Conservation (phyloP, 2,113 vertebrate species). For the Irena cyanogastra region DNA sequence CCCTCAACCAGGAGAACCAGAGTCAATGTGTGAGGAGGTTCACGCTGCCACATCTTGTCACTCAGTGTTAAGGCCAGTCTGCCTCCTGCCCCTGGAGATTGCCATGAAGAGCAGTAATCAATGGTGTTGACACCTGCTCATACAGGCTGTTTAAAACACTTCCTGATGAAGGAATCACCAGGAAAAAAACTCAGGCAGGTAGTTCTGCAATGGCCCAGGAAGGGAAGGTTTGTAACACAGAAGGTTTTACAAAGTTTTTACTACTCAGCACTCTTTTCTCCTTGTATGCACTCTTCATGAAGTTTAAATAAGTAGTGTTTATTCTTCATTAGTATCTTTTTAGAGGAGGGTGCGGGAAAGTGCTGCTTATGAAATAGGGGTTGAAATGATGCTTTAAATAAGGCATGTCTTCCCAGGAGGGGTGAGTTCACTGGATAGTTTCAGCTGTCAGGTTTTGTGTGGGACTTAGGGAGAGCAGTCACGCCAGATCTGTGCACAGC, state of each 20-base stretch:
- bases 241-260: neutral
- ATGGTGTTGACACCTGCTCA: neutral
- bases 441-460: neutral
- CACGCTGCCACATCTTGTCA: neutral
- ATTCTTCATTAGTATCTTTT: neutral
- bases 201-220: neutral
- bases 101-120: neutral
- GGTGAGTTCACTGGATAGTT: neutral
- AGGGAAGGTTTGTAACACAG: neutral
- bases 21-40: neutral
- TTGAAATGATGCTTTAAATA: neutral
- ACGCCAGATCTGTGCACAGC: fast-evolving
- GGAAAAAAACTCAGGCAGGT: neutral
- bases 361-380: neutral
- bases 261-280: neutral
- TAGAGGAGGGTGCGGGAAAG: fast-evolving
- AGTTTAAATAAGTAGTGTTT: neutral
- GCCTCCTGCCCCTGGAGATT: neutral
- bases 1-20: fast-evolving
- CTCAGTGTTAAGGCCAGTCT: neutral
- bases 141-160: neutral
- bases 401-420: neutral
- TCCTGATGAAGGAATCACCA: neutral
- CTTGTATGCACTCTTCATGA: neutral
- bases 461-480: too few relatives aligned